These are phyloP conservation scores for Branchipolynoe longqiensis DNA, from an alignment of 2,888 invertebrate species.

Conservation along the genomic window DNA sequence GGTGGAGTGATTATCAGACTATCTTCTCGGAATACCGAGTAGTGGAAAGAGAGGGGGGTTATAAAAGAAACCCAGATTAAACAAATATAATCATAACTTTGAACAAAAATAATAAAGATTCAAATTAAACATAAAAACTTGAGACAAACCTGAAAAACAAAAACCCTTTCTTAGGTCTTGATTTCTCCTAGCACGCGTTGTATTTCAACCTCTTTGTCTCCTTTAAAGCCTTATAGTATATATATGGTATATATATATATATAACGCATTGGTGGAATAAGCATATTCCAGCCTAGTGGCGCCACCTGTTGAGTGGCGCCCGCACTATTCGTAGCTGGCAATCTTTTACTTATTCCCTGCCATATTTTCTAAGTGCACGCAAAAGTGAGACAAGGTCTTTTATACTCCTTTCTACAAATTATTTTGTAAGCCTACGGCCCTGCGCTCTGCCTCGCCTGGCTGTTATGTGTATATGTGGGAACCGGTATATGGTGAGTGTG, in stretches of 20 bases:
- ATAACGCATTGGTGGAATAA: conserved; percentile 53
- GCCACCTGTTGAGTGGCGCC: neutral
- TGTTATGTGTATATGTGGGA: conserved; percentile 55
- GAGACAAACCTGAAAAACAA: no score
- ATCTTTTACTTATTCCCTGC: conserved; percentile 8
- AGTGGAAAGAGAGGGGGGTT: neutral
- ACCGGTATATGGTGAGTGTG: conserved; percentile 32
- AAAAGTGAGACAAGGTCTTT: conserved; percentile 46
- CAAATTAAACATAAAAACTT: no score
- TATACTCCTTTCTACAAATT: conserved; percentile 56
- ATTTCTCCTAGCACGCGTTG: neutral
- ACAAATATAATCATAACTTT: no score
- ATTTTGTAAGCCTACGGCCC: conserved; percentile 42
- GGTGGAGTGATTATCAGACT: conserved; percentile 1
- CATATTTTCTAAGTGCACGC: conserved; percentile 48
- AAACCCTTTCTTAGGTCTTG: conserved; percentile 21
- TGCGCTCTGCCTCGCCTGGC: no score
- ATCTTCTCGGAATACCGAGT: neutral
- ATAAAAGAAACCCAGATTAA: no score
- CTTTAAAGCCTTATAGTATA: neutral
- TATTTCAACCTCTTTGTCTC: no score
- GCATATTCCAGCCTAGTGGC: conserved; percentile 45
- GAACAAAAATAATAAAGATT: no score
- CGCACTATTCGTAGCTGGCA: conserved; percentile 17
- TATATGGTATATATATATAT: conserved; percentile 45